These are phyloP conservation scores for Hydrolagus affinis DNA, from an alignment of 2,113 vertebrate species.

Conservation along the genomic window DNA sequence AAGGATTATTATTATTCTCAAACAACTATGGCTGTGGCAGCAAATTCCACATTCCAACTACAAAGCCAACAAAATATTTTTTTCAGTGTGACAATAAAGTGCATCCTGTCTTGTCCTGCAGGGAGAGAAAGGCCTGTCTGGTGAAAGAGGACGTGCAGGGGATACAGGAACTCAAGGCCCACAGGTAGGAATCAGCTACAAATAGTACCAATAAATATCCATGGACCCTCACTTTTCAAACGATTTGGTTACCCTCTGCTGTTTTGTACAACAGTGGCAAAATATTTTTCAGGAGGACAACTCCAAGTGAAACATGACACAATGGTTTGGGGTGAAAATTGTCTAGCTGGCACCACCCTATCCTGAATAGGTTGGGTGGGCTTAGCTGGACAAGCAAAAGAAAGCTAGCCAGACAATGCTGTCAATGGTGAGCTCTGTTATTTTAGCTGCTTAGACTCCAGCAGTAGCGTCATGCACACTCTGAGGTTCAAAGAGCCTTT, in stretches of 20 bases:
- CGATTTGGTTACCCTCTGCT: not conserved
- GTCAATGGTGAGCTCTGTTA: no score
- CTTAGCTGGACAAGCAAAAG: no score
- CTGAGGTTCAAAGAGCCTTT: no score
- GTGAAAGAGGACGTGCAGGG: slow-evolving; percentile 27
- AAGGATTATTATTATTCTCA: no score
- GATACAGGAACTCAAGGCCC: slow-evolving; percentile 32
- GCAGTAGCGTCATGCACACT: no score
- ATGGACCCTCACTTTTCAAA: not conserved
- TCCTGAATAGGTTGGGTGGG: no score
- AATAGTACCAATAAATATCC: not conserved
- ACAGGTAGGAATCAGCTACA: slow-evolving; percentile 32
- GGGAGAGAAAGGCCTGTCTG: slow-evolving; percentile 30
- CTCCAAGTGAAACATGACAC: not conserved
- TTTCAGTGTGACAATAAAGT: not conserved
- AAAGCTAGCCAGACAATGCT: no score
- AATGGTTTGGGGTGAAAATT: not conserved
- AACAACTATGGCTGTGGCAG: no score
- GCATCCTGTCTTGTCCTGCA: not conserved
- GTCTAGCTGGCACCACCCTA: no score
- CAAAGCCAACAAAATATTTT: no score
- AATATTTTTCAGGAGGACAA: not conserved
- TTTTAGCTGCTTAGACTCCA: no score
- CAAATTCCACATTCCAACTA: no score
- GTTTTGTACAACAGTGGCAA: not conserved